These are phyloP conservation scores for Pseudorectes ferrugineus DNA, from an alignment of 2,113 vertebrate genomes.

Conservation along the genomic window DNA sequence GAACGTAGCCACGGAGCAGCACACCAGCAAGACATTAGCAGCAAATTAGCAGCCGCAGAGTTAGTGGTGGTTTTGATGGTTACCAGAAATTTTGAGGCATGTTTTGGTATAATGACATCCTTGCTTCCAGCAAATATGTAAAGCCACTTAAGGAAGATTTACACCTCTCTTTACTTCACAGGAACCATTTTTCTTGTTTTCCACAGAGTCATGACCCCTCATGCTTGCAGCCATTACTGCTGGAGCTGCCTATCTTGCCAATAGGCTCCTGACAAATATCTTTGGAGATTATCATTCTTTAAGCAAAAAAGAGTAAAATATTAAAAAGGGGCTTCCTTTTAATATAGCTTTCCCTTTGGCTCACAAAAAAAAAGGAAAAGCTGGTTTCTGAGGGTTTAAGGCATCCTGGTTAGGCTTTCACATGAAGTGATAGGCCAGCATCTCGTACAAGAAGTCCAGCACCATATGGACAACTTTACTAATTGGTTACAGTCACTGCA, in stretches of 20 bases:
- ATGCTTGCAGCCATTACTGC: neutral
- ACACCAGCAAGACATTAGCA: neutral
- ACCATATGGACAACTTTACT: neutral
- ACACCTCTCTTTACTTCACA: neutral
- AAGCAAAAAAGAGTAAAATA: neutral
- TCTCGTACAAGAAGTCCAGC: neutral
- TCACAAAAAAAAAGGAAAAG: neutral
- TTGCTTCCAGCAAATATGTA: neutral
- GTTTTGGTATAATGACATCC: neutral
- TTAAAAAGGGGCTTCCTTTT: neutral
- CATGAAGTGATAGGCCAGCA: neutral
- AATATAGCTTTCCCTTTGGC: neutral
- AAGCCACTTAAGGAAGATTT: slow-evolving; percentile 32
- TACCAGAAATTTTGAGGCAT: neutral
- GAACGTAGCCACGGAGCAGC: neutral
- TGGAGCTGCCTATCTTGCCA: neutral
- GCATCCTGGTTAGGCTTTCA: neutral
- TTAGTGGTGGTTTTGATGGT: neutral
- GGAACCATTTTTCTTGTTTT: neutral
- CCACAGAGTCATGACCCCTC: neutral
- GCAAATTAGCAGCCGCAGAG: neutral
- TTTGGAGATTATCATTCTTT: neutral
- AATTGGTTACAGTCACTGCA: neutral
- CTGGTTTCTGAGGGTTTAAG: neutral
- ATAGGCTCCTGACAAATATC: neutral